A percentile compares a stretch with the other conserved stretches of the same genome.
Conservation (phyloP, 2,113 vertebrate genomes). For the Pyrgilauda ruficollis region DNA sequence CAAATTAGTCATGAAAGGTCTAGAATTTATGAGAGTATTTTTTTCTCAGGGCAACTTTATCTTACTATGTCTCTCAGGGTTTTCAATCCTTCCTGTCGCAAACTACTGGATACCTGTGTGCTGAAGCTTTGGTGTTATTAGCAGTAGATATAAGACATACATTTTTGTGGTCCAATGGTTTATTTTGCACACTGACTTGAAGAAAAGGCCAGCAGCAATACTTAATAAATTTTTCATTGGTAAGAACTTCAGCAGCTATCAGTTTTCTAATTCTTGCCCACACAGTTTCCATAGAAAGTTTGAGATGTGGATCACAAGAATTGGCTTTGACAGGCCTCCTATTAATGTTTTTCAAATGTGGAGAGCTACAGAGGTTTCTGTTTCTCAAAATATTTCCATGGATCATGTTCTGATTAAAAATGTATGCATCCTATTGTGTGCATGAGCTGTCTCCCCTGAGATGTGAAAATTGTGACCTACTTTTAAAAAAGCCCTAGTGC, state of each 20-base stretch:
- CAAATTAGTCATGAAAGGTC: neutral
- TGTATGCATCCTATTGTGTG: neutral
- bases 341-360: neutral
- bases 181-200: neutral
- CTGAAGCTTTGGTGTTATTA: neutral
- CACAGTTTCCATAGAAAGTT: neutral
- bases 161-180: neutral
- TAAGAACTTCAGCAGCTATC: neutral
- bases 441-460: neutral
- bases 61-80: neutral
- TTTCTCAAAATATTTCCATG: conserved; percentile 6
- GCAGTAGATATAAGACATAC: neutral
- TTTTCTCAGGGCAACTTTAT: neutral
- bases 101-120: neutral
- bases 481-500: neutral
- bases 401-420: conserved; percentile 38
- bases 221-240: neutral
- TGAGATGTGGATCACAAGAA: neutral
- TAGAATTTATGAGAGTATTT: neutral
- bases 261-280: neutral
- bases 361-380: neutral
- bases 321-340: neutral
- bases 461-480: conserved; percentile 2
- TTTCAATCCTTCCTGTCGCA: neutral
- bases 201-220: neutral